A percentile compares a stretch with the other conserved stretches of the same genome.
phyloP scores from a whole-genome alignment of 2,797 vertebrate species.

The Hyperoplus lanceolatus region DNA sequence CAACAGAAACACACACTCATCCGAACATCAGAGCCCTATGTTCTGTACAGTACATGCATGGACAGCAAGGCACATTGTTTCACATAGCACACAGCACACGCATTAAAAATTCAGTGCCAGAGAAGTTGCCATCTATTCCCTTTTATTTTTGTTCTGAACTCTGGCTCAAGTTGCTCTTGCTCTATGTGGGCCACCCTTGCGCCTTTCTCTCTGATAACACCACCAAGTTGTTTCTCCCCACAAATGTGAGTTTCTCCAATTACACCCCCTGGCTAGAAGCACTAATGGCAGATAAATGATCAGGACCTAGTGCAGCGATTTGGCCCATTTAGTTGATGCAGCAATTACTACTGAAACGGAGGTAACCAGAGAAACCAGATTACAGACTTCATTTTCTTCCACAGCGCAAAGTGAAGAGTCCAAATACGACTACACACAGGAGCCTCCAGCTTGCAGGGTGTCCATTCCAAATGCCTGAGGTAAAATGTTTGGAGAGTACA shows the following conservation, averaged over 20 bases:
- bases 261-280: slow-evolving; percentile 69
- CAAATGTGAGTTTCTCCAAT: slow-evolving; percentile 66
- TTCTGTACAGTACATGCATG: neutral
- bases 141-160: slow-evolving; percentile 43
- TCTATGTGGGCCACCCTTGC: slow-evolving; percentile 65
- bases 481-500: slow-evolving; percentile 1
- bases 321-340: slow-evolving; percentile 75
- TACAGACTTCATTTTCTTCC: slow-evolving; percentile 54
- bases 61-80: neutral
- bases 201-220: slow-evolving; percentile 66
- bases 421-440: slow-evolving; percentile 4
- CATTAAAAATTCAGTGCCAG: slow-evolving; percentile 3
- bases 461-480: neutral
- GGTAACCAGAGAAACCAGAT: slow-evolving; percentile 61
- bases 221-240: slow-evolving; percentile 68
- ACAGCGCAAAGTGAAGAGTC: slow-evolving; percentile 35
- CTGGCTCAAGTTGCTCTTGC: slow-evolving; percentile 36
- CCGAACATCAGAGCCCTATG: slow-evolving; percentile 24
- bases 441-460: no score
- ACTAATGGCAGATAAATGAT: slow-evolving; percentile 78
- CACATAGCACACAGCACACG: neutral
- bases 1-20: slow-evolving; percentile 2
- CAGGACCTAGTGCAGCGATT: slow-evolving; percentile 73
- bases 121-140: slow-evolving; percentile 53
- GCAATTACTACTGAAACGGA: slow-evolving; percentile 68